Base-by-base conservation (phyloP, 2,888 invertebrate species). In the Euphydryas editha region DNA sequence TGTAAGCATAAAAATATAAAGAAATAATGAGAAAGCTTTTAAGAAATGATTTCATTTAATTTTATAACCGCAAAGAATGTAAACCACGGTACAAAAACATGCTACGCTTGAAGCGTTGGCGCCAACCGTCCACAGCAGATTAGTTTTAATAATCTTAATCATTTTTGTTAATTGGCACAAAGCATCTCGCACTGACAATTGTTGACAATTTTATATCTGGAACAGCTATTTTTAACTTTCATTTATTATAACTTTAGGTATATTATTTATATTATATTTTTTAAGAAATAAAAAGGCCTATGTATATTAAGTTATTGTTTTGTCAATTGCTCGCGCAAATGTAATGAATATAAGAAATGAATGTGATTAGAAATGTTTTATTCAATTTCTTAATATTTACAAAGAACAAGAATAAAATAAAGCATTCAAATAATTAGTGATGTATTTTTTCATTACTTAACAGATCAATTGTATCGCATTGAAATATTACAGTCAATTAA, bases 131-230 rank as follows among this genome's bases (percentile, higher is more conserved):
- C 75, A 74, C 76, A 72, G 79, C 80, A 82, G 84, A 87, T 87
- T 86, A 88, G 85, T 83, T 83, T 81, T 86, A 76, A 73, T 75
- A 75, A 76, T 75, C 68, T 70, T 74, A 74, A 76, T 77, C 76
- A 78, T 76, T 88, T 90, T 88, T 84, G 79, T 87, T 89, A 90
- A 91, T 90, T 90, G 82, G 82, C 80, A 82, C 78, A 80, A 79
- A 83, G 78, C 79, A 69, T 73, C 77, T 81, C 83, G 80, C 80
- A 77, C 74, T 77, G 74, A 73, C 84, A 86, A 90, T 88, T 88
- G 84, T 76, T 72, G 73, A 82, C 81, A 85, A 81, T 82, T 85
- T 84, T 83, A 80, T 80, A 82, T 83, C 81, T 86, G 82, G 85
- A 81, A 74, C 85, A 76, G 76, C 81, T 88, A 88, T 87, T 85